Conservation (phyloP, 1,140 invertebrate species). For the Leptinotarsa texana region DNA sequence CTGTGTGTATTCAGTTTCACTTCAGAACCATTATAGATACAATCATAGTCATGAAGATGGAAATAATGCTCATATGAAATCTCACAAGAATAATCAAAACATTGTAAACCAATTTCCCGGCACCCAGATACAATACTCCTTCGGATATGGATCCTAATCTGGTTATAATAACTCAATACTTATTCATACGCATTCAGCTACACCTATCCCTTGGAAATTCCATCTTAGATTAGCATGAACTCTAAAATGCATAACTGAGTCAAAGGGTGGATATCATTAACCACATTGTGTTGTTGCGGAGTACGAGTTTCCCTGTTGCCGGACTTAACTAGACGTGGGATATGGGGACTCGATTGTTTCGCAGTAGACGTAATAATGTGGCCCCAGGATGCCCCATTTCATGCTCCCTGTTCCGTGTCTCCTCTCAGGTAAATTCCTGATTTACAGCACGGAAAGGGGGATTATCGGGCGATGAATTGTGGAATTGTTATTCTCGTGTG, state of each 20-base stretch:
- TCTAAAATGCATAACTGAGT: conserved; percentile 49
- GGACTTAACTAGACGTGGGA: conserved; percentile 48
- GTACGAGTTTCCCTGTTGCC: conserved; percentile 27
- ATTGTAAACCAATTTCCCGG: background rate
- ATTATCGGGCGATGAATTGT: conserved; percentile 5
- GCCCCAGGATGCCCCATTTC: conserved; percentile 6
- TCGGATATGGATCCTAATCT: conserved; percentile 2
- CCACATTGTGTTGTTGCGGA: conserved; percentile 37
- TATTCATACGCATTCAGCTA: conserved; percentile 12
- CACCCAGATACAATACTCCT: background rate
- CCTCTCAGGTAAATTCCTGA: conserved; percentile 12
- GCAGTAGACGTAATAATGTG: conserved; percentile 17
- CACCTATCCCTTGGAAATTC: conserved; percentile 36
- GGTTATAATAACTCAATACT: conserved; percentile 22
- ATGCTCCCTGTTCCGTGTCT: conserved; percentile 7
- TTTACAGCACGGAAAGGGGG: conserved; percentile 1
- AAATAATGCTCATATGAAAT: no score
- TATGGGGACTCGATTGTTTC: conserved; percentile 42
- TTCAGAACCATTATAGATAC: no score
- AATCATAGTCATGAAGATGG: no score
- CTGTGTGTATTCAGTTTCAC: no score
- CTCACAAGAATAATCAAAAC: background rate
- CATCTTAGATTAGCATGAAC: conserved; percentile 44
- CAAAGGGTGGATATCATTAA: conserved; percentile 39
- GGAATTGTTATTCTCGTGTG: background rate